Base-by-base conservation (phyloP, 1,140 invertebrate genomes). In the Cheumatopsyche charites region DNA sequence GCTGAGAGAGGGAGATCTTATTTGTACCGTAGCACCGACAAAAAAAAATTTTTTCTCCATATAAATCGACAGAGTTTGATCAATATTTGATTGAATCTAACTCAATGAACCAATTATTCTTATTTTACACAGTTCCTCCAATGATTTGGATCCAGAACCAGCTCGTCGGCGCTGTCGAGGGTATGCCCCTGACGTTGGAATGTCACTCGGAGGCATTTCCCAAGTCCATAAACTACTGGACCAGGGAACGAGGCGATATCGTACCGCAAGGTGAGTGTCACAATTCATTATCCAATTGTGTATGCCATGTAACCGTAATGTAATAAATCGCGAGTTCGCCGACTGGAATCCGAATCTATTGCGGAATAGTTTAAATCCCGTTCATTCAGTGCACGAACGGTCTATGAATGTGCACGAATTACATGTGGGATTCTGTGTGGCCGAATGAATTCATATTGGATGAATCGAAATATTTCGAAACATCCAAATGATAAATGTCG, bases 181-280 rank as follows among this genome's bases (percentile, higher is more conserved):
- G 90, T 5, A 88, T 92, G 71, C 84, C 89, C 75, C 85, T 93
- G 72, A 90, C 89, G 0, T 79, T 94, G 58, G 92, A 95, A 77
- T 96, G 94, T 77, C 87, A 90, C 75, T 93, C 92, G 0, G 93
- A 95, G 80, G 93, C 93, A 0, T 94, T 89, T 84, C 93, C 94
- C 0, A 93, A 92, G 78, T 93, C 93, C n/a, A 92, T 94, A 62
- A 94, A 92, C 78, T 94, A 93, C 79, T 94, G 92, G 92, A 92
- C 90, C 15, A 86, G 88, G 73, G 90, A 93, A 72, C 89, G 87
- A 36, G 90, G 90, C 62, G 90, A 92, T 78, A 93, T 92, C 74
- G 89, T 94, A 77, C 87, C 90, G 70, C 87, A 90, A 78, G 89
- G 90, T 90, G 84, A 85, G 58, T 36, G 29, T 58, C 7, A 4